Evolutionary conservation across 2,797 vertebrate genomes (phyloP), one percentile per base, ranked within the genome.

Genomic region (Thunnus albacares): DNA sequence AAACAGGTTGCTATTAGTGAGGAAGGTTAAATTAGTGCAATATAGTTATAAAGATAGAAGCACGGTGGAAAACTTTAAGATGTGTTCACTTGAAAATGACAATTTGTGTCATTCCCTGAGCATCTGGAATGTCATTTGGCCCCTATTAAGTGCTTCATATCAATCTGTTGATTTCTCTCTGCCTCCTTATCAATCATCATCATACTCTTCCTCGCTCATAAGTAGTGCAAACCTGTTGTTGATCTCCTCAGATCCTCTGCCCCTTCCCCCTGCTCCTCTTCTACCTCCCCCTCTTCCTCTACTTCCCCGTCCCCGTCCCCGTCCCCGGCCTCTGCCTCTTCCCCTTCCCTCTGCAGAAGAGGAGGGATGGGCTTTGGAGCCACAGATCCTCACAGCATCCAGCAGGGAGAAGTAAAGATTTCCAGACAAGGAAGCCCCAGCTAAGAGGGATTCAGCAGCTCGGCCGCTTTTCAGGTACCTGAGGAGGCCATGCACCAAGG

Each of bases 141-240:
- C 75, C 57, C 38, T 9, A 0, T 9, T 5, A 28, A n/a, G 33
- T 30, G 11, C 47, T 73, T 57, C 6, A 38, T 17, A 33, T 41
- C 3, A 3, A 56, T 57, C 6, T 13, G 13, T 33, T 71, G 0
- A 24, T 55, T 70, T 71, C 71, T 53, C 47, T 75, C 71, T 45
- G 7, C 59, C 6, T 52, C 41, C 24, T 80, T n/a, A 81, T 69
- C 73, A 84, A 1, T 84, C 75, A 2, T 82, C 71, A 49, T 83
- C 83, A 55, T 1, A 84, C 47, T 92, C 89, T 49, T 94, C 91
- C 24, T 95, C 86, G 6, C 80, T 83, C 89, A 85, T 90, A 49
- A 96, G 90, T 43, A 94, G 81, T 30, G 93, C 64, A 87, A 96
- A 96, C 80, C 77, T 93, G 89, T 96, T 96, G 77, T 81, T 86